Base-by-base conservation (phyloP, 2,888 invertebrate species). In the Pseudococcus jackbeardsleyi region DNA sequence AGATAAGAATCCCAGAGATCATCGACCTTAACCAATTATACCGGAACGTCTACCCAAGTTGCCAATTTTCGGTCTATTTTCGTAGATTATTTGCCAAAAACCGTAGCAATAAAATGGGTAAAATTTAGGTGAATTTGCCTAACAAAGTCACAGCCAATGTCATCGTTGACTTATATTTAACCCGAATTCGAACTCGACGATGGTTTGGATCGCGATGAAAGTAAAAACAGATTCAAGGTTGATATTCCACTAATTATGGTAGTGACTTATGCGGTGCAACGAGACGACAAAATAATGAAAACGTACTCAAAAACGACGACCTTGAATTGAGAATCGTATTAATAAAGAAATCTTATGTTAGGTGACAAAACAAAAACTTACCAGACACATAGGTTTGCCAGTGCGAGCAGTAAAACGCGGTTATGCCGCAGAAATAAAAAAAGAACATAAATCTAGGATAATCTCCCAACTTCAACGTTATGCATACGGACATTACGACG, bases 351-450 rank as follows among this genome's bases (percentile, higher is more conserved):
- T 17, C 17, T 26, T 42, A 6, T 5, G 6, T 33, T 33, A 3
- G 86, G 96, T 95, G 92, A 97, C 96, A 92, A 98, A 99, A 99
- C 54, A 8, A 54, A 39, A 15, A 90, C 91, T 91, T 92, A 92
- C 95, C 99, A 89, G 99, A 98, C 68, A 99, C 99, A 92, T 99
- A 99, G 0, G 99, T 98, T 92, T 99, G 99, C 99, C 99, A 99
- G 92, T 99, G 99, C 26, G 99, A 99, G 92, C 97, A 97, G 92
- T 99, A 99, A 93, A 99, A 99, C 90, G 99, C 93, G 50, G 97
- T 96, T 93, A 98, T 96, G 46, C 98, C 98, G 92, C 97, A 95
- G 92, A 99, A 96, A 92, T 97, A 97, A 94, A 98, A 94, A 92
- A 98, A 96, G 93, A 99, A 97, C 95, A 99, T 96, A 95, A 98